Evolutionary conservation across 2,888 invertebrate genomes (phyloP).

Genomic region (Meiosimyza decipiens): DNA sequence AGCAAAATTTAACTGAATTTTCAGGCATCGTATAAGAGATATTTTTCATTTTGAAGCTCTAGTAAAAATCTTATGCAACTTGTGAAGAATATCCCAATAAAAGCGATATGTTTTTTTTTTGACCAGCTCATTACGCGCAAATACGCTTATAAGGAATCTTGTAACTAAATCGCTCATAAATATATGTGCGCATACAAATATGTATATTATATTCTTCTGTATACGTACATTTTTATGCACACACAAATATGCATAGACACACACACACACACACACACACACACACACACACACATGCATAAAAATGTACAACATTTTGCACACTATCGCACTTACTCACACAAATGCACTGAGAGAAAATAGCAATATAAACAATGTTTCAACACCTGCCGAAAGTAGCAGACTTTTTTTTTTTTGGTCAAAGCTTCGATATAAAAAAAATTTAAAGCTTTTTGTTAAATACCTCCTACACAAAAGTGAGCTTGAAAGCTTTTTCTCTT

Average conservation of each 20-base stretch:
- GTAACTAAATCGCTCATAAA: slow-evolving; percentile 62
- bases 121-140: background rate
- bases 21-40: no score
- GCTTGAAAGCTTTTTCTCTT: slow-evolving; percentile 7
- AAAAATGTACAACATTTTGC: slow-evolving; percentile 16
- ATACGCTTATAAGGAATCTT: slow-evolving; percentile 65
- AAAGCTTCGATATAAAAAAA: background rate
- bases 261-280: slow-evolving; percentile 25
- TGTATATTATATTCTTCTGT: slow-evolving; percentile 40
- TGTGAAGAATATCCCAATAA: no score
- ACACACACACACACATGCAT: slow-evolving; percentile 28
- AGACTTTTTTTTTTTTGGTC: slow-evolving; percentile 2
- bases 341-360: slow-evolving; percentile 27
- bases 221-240: slow-evolving; percentile 26
- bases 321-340: slow-evolving; percentile 28
- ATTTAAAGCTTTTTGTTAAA: slow-evolving; percentile 39
- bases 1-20: no score
- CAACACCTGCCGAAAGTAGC: slow-evolving; percentile 20
- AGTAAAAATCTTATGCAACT: no score
- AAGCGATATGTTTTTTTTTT: no score
- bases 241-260: slow-evolving; percentile 33
- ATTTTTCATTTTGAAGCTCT: no score
- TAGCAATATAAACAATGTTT: background rate
- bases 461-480: no score
- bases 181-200: slow-evolving; percentile 4